Percentiles rank a stretch among this genome's conserved stretches.
Conservation (phyloP, 2,797 vertebrate genomes). For the Lepus oiostolus region DNA sequence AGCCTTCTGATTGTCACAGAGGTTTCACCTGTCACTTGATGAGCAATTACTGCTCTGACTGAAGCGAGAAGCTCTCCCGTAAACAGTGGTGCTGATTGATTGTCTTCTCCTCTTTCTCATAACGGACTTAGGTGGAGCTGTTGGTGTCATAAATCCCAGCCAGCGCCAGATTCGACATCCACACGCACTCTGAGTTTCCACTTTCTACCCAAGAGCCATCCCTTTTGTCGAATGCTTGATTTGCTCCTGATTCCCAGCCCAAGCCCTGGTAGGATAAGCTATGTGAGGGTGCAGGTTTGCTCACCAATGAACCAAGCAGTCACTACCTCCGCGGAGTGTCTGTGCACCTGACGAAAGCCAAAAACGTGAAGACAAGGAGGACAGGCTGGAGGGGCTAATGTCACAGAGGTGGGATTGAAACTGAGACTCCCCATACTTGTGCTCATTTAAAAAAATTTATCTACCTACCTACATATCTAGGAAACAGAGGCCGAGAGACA, state of each 20-base stretch:
- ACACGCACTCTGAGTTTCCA: background rate
- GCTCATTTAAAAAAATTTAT: no score
- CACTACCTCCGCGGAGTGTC: background rate
- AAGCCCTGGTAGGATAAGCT: background rate
- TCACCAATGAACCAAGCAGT: constrained; percentile 34
- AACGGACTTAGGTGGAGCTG: background rate
- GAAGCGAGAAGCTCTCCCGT: background rate
- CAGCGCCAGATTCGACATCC: background rate
- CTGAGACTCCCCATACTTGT: background rate
- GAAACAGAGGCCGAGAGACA: no score
- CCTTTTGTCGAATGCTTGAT: background rate
- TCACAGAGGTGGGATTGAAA: background rate
- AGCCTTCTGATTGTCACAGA: background rate
- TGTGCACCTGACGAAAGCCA: background rate
- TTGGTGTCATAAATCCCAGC: constrained; percentile 1
- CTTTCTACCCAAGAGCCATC: constrained; percentile 2
- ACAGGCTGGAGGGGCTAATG: background rate
- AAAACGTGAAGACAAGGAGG: background rate
- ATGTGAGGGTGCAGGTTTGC: background rate
- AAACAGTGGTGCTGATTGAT: background rate
- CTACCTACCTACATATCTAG: no score
- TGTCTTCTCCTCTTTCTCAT: constrained; percentile 26
- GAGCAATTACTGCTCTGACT: background rate
- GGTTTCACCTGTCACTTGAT: constrained; percentile 51
- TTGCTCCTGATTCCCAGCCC: constrained; percentile 12